Percentiles rank a stretch among this genome's conserved stretches.
phyloP scores from a whole-genome alignment of 2,113 vertebrate species.

The Heterotilapia buettikoferi region DNA sequence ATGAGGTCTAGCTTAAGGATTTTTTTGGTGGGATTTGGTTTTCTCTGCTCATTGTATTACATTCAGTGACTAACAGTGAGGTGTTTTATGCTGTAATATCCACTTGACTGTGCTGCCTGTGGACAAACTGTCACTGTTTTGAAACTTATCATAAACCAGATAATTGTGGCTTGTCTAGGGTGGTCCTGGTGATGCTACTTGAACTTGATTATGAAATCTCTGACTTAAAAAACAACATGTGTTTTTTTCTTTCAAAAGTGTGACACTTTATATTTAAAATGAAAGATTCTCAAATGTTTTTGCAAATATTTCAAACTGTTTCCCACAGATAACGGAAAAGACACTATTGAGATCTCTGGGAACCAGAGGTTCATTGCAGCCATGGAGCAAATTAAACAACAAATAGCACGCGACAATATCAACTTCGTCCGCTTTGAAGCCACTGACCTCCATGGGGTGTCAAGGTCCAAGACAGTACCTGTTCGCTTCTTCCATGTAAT shows the following conservation, averaged over 20 bases:
- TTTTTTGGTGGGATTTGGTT: not conserved
- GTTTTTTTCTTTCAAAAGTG: not conserved
- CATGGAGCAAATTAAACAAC: constrained; percentile 88
- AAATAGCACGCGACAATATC: constrained; percentile 81
- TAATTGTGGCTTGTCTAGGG: rapidly evolving
- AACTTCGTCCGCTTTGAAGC: constrained; percentile 90
- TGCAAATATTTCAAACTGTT: not conserved
- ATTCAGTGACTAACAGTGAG: not conserved
- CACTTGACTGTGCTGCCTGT: not conserved
- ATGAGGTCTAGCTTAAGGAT: not conserved
- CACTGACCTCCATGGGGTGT: constrained; percentile 88
- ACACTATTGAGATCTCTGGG: constrained; percentile 42
- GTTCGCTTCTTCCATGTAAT: constrained; percentile 88
- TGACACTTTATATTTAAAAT: not conserved
- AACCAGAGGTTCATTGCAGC: constrained; percentile 66
- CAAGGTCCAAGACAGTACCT: constrained; percentile 88
- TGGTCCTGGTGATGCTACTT: not conserved
- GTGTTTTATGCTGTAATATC: not conserved
- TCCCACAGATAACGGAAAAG: constrained; percentile 62
- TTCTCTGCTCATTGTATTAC: not conserved
- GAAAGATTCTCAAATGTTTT: not conserved
- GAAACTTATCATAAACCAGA: not conserved
- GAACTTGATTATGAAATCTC: not conserved
- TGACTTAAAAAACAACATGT: not conserved
- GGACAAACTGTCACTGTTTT: not conserved